Base-by-base conservation (phyloP, 2,797 vertebrate species). In the Sebastes cheni region DNA sequence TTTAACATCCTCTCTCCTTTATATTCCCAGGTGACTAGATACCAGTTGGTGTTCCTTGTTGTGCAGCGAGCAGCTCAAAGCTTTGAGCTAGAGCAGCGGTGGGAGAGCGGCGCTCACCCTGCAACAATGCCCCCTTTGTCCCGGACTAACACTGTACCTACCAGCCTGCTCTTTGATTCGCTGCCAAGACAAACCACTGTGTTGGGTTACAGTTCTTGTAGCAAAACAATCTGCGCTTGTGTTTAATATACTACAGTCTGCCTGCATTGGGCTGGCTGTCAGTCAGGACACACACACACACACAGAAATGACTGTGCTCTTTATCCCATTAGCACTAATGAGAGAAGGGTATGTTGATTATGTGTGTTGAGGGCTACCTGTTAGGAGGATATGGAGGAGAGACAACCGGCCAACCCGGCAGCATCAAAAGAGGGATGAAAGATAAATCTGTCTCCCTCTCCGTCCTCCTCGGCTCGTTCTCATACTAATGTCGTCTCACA, bases 71-170 rank as follows among this genome's bases (percentile, higher is more conserved):
- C 83, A 93, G 88, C 91, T 72, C 55, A 84, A 94, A 87, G 86
- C 88, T 94, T 87, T 90, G 91, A 94, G 95, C 91, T 39, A 91
- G 94, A 94, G 93, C 86, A 94, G 81, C 86, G 91, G 86, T 87
- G 94, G 94, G 95, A 93, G 95, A 96, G 94, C 90, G 93, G 94
- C 91, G 94, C 85, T 96, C 89, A 88, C 92, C 93, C 84, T 92
- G 84, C 91, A 96, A 97, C 96, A 98, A 96, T 96, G 91, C 89
- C 29, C 80, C 89, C 96, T 98, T 97, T 98, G 96, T 98, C 95
- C 93, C 73, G 77, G 92, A 75, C 95, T 93, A 95, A 96, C 94
- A 96, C 88, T 92, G 94, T 94, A 97, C 95, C 95, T 95, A 96
- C 93, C 94, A 90, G 95, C 85, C 91, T 92, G 90, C n/a, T 67